A percentile compares a stretch with the other conserved stretches of the same genome.
phyloP scores from a whole-genome alignment of 2,113 vertebrate genomes.

The Sinosuthora webbiana region DNA sequence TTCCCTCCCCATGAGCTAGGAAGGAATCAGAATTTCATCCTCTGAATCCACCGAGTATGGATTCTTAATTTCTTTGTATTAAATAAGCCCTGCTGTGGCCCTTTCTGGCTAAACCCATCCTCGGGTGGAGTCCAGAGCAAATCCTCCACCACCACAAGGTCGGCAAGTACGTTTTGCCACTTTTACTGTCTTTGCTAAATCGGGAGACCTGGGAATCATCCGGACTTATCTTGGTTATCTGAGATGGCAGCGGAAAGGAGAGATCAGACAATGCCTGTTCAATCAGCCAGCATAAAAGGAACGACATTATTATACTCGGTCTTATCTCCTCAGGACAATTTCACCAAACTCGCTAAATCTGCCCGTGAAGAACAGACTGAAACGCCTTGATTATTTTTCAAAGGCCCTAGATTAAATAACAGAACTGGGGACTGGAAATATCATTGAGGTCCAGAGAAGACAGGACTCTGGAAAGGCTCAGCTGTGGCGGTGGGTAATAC shows the following conservation, averaged over 20 bases:
- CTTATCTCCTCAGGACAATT: background rate
- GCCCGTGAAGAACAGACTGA: background rate
- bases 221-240: background rate
- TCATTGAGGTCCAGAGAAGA: background rate
- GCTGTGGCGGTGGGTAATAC: rapidly evolving
- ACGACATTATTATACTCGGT: background rate
- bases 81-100: background rate
- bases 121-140: background rate
- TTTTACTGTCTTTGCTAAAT: background rate
- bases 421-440: rapidly evolving
- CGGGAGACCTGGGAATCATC: background rate
- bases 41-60: background rate
- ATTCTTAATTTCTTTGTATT: background rate
- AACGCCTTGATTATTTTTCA: background rate
- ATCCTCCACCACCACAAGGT: background rate
- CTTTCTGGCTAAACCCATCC: background rate
- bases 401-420: background rate
- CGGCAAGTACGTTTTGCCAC: background rate
- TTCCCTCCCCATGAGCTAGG: background rate
- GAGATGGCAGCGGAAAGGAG: background rate
- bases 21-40: background rate
- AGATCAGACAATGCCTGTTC: background rate
- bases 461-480: background rate
- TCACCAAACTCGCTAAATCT: background rate
- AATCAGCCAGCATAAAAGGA: background rate